Conservation (phyloP, 2,797 vertebrate species). For the Limnodromus scolopaceus region DNA sequence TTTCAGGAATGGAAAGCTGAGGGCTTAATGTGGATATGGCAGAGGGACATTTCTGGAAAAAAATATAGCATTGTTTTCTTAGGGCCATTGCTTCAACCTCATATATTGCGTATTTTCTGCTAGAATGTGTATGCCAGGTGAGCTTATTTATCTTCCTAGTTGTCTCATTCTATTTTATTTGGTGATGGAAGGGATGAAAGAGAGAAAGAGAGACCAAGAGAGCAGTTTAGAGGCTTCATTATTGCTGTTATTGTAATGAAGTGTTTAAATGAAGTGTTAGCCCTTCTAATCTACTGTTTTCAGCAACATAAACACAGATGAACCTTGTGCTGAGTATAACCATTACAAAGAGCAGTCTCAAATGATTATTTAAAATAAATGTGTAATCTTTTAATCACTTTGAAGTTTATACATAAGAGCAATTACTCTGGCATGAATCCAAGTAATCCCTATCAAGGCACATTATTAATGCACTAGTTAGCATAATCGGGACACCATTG, state of each 20-base stretch:
- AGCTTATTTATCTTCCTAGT: not conserved
- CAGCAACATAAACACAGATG: constrained; percentile 50
- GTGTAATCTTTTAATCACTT: not conserved
- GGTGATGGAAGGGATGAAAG: not conserved
- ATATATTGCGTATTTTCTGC: not conserved
- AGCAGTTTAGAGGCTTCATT: not conserved
- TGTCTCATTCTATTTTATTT: not conserved
- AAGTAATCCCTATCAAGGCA: not conserved
- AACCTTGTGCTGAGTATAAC: not conserved
- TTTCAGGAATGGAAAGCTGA: not conserved
- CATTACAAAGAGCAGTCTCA: not conserved
- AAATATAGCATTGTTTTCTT: not conserved
- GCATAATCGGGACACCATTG: not conserved
- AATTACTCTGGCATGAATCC: not conserved
- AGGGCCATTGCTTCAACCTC: not conserved
- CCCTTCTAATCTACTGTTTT: not conserved
- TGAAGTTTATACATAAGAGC: not conserved
- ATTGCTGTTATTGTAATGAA: not conserved
- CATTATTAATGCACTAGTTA: not conserved
- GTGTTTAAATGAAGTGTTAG: not conserved
- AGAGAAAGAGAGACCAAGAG: not conserved
- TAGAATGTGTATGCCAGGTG: not conserved
- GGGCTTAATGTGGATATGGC: not conserved
- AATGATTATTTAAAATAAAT: not conserved
- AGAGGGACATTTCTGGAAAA: not conserved